Base-by-base conservation (phyloP, 2,113 vertebrate genomes). In the Pseudorasbora parva region DNA sequence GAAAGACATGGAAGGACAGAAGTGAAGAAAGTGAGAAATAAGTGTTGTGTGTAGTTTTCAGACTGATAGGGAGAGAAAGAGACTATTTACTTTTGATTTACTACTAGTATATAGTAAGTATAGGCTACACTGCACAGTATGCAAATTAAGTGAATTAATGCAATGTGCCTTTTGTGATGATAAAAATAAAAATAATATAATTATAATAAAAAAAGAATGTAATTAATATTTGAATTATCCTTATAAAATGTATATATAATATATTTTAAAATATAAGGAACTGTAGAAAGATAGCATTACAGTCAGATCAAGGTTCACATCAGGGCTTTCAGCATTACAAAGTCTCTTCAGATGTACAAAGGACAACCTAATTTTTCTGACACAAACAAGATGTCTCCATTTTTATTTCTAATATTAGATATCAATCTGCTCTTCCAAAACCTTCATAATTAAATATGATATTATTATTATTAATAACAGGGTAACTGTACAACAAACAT, bases 361-460 rank as follows among this genome's bases (percentile, higher is more conserved):
- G 14, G 7, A 33, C 43, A 56, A 56, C 15, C 27, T n/a, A 3
- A 56, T 27, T 47, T 49, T 25, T 73, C 12, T 49, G n/a, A 51
- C 7, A 75, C 17, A 21, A 75, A 33, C 9, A 21, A 33, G 8
- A 49, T 21, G 6, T 21, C 8, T 17, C n/a, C 4, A 95, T 33
- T 33, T 21, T 0, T 33, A 33, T 33, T 94, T 95, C 78, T 94
- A 94, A 95, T 92, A 88, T 88, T 92, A 75, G 83, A 66, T 87
- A 94, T 96, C 89, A 94, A 95, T 96, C 93, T 83, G 88, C 86
- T 74, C 86, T 85, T 91, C 89, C 83, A 75, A 91, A 85, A 62
- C 79, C 86, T 83, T 82, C 57, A 86, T 91, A 37, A 37, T 4
- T 90, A 92, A 91, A 88, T 87, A 59, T 83, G 62, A 71, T 77